Conservation (phyloP, 2,113 vertebrate species). For the Nibea albiflora region DNA sequence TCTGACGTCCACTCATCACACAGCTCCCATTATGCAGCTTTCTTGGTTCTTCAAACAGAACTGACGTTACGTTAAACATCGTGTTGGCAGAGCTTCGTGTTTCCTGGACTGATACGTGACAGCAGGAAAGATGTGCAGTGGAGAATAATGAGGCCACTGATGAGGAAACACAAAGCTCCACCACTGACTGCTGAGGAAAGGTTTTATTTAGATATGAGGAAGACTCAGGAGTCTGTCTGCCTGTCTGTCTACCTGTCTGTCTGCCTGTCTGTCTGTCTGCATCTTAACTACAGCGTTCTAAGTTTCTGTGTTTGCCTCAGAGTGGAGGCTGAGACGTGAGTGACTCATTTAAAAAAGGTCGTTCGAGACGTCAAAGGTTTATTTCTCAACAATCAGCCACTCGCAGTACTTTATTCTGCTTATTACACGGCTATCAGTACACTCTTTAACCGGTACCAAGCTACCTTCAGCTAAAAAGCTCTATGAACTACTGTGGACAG, state of each 20-base stretch:
- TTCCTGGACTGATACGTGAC: neutral
- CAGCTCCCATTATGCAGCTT: neutral
- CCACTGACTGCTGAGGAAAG: neutral
- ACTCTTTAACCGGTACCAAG: too few species aligned
- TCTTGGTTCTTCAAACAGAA: neutral
- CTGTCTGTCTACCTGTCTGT: neutral
- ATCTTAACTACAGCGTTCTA: neutral
- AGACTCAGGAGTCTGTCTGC: slow-evolving; percentile 9
- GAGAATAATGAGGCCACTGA: neutral
- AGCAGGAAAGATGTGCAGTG: neutral
- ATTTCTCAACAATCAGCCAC: too few species aligned
- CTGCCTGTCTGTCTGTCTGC: neutral
- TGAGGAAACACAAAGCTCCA: neutral
- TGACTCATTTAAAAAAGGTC: neutral
- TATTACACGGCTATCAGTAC: too few species aligned
- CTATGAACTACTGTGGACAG: too few species aligned
- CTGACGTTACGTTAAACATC: neutral
- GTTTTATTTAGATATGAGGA: neutral
- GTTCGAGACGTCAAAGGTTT: too few species aligned
- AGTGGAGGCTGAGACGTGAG: neutral
- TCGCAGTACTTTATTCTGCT: too few species aligned
- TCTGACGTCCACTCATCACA: neutral
- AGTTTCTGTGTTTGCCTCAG: neutral
- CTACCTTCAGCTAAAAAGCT: too few species aligned
- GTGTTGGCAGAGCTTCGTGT: neutral